Conservation (phyloP, 1,140 invertebrate genomes). For the Drosophila seguyi region DNA sequence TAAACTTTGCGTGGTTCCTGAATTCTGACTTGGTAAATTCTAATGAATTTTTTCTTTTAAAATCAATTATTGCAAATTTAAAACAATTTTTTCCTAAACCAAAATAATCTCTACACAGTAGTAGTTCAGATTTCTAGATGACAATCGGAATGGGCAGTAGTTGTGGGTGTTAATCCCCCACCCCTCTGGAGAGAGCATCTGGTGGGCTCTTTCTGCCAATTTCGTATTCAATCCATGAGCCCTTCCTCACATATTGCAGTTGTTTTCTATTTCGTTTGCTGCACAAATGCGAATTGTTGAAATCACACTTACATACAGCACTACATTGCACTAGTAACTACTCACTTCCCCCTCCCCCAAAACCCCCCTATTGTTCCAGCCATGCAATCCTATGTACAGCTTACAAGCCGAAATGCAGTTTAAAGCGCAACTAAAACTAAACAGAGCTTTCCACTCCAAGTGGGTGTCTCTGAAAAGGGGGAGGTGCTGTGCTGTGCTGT, state of each 20-base stretch:
- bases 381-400: constrained; percentile 56
- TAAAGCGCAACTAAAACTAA: constrained; percentile 83
- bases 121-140: constrained; percentile 3
- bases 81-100: neutral
- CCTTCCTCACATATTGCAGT: constrained; percentile 41
- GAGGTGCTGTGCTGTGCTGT: constrained; percentile 26
- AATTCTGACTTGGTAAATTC: too few relatives aligned
- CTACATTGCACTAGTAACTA: neutral
- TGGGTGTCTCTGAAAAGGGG: constrained; percentile 35
- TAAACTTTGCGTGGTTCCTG: neutral
- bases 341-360: neutral
- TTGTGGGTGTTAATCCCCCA: constrained; percentile 2
- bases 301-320: constrained; percentile 24
- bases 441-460: constrained; percentile 66
- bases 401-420: constrained; percentile 79
- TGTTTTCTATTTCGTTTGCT: constrained; percentile 60
- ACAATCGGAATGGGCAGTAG: neutral
- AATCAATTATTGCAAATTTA: neutral
- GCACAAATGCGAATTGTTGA: constrained; percentile 51
- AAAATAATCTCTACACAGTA: neutral
- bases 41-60: neutral
- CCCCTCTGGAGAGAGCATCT: neutral
- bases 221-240: constrained; percentile 27
- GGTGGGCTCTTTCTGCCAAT: constrained; percentile 11
- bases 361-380: constrained; percentile 1